Base-by-base conservation (phyloP, 2,113 vertebrate genomes). In the Mesoclemmys tuberculata region DNA sequence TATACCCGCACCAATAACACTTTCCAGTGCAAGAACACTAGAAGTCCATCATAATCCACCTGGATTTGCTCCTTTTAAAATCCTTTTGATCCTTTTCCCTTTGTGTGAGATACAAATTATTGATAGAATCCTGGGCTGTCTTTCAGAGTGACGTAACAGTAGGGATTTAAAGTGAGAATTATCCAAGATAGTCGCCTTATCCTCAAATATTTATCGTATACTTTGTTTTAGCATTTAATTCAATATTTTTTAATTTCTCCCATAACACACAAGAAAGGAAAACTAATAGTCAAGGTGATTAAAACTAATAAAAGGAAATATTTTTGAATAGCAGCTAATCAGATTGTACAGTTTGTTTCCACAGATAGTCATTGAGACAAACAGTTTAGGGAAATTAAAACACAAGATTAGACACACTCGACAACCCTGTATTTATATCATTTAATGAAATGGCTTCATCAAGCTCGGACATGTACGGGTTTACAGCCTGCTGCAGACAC, bases 81-180 rank as follows among this genome's bases (percentile, higher is more conserved):
- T 80, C 22, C 29, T 84, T 64, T 10, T 52, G 68, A 19, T 52
- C 85, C 49, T 85, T 96, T 85, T 81, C 41, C 87, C 93, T 82
- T 93, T 4, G 8, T 44, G 26, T 61, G 68, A 91, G 93, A 84
- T 54, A 79, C 1, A 35, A 7, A 21, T 46, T 81, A 83, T 4
- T 90, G 54, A 79, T 13, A 68, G 41, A 78, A 64, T 2, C 2
- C 16, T 85, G 51, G 54, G 1, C 1, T 61, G 5, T 68, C 38
- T 85, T 95, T 89, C 83, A 75, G 55, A 13, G 48, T 79, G 77
- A 87, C 4, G 41, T 85, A 90, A 80, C 16, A 56, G 52, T 24
- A 31, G 84, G 9, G 27, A 93, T 68, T 11, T 58, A 84, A 81
- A 89, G 16, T 46, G 77, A 85, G 26, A 48, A 1, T 29, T 78